phyloP scores from a whole-genome alignment of 2,113 vertebrate species.

The Podarcis muralis region DNA sequence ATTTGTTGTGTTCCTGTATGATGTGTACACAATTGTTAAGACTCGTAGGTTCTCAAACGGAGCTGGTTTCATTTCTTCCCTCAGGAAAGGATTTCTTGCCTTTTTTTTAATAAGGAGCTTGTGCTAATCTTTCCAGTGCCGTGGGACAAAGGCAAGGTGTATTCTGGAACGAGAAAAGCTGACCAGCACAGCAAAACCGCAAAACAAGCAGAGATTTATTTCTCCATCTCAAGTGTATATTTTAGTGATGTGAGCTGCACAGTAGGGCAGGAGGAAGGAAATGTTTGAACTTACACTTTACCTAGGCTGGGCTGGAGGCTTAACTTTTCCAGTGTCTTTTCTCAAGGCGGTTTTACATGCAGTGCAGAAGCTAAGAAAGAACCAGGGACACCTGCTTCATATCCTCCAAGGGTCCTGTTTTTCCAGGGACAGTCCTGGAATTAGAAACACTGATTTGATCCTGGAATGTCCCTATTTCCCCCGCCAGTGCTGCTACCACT shows the following conservation, averaged over 20 bases:
- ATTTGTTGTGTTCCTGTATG: slow-evolving; percentile 31
- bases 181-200: background rate
- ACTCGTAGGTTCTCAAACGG: background rate
- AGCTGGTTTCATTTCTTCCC: background rate
- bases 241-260: background rate
- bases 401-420: no score
- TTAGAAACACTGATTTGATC: no score
- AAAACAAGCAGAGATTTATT: background rate
- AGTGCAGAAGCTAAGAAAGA: no score
- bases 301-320: background rate
- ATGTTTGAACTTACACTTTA: background rate
- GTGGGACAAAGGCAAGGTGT: background rate
- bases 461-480: no score
- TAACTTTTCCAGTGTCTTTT: no score
- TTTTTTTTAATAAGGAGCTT: slow-evolving; percentile 14
- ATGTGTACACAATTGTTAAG: slow-evolving; percentile 40
- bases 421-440: no score
- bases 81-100: slow-evolving; percentile 20
- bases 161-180: background rate
- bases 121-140: slow-evolving; percentile 2
- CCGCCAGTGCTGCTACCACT: no score
- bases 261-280: background rate
- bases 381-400: no score
- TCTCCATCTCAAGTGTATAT: background rate
- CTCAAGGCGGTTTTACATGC: no score